A percentile compares a stretch with the other conserved stretches of the same genome.
Conservation (phyloP, 2,797 vertebrate genomes). For the Glossophaga mutica region DNA sequence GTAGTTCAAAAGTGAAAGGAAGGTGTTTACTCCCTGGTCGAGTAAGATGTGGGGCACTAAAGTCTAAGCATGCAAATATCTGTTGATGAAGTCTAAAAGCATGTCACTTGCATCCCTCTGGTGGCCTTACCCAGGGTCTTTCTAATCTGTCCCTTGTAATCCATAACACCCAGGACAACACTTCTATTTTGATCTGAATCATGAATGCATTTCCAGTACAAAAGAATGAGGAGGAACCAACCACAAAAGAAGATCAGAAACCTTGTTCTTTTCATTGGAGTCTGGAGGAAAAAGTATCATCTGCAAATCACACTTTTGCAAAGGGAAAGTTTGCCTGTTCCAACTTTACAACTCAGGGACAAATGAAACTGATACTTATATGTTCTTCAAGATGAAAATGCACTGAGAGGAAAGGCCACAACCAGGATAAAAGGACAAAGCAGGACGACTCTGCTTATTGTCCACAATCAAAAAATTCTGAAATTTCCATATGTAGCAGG, state of each 20-base stretch:
- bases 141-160: conserved; percentile 62
- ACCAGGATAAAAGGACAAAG: conserved; percentile 79
- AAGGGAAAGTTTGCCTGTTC: conserved; percentile 70
- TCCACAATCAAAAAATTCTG: conserved; percentile 82
- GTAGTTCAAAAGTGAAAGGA: background rate
- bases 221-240: background rate
- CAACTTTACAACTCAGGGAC: conserved; percentile 69
- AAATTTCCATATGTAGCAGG: conserved; percentile 82
- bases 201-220: conserved; percentile 59
- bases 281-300: conserved; percentile 49
- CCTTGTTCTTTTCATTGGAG: conserved; percentile 43
- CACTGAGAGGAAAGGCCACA: conserved; percentile 78
- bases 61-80: conserved; percentile 43
- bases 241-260: conserved; percentile 24
- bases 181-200: conserved; percentile 63
- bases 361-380: conserved; percentile 73
- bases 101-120: background rate
- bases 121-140: background rate
- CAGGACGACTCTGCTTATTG: conserved; percentile 80
- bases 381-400: conserved; percentile 77
- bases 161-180: conserved; percentile 40
- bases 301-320: conserved; percentile 52
- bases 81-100: conserved; percentile 64
- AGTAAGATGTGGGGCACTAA: background rate
- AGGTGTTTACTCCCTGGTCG: conserved; percentile 12